Evolutionary conservation across 2,888 invertebrate genomes (phyloP), one percentile per base, ranked within the genome.

Genomic region (Epicampocera succincta): DNA sequence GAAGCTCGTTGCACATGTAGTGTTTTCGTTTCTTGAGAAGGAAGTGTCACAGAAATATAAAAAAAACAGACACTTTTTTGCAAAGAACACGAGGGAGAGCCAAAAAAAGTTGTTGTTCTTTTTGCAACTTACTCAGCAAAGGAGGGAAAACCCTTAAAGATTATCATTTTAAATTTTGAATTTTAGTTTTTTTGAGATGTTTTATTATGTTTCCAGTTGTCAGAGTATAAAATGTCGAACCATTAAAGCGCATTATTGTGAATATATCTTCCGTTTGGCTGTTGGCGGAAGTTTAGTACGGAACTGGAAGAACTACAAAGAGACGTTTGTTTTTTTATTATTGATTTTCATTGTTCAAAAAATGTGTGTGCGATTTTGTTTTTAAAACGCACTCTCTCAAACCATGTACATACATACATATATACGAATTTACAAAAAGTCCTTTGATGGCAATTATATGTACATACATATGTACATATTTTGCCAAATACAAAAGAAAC

Each of bases 321-420:
- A 44, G 54, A 54, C 6, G 15, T 44, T 44, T 11, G 2, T 42
- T 60, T 61, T 52, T 48, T 61, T 50, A 15, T 48, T 71, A 71
- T 77, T 56, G 69, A 63, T 77, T 77, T 69, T 54, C 58, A 8
- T 48, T 40, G n/a, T 63, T 56, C 5, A 17, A 46, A 8, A 38
- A 40, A 15, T 58, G 6, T 46, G 44, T 25, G n/a, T 56, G 12
- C 15, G 13, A 44, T 15, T 40, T 48, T n/a, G 6, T 54, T 54
- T 77, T 48, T 42, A 46, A 13, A 40, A 77, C 77, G 69, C 40
- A 56, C 61, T 60, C 38, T 29, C 63, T 33, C 29, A 21, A 54
- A 42, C n/a, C n/a, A n/a, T n/a, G 17, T 33, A 50, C 38, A 13
- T n/a, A n/a, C n/a, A n/a, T n/a, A 21, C 1, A 40, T n/a, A 48